Conservation (phyloP, 1,140 invertebrate genomes). For the Drosophila nigrodunni region DNA sequence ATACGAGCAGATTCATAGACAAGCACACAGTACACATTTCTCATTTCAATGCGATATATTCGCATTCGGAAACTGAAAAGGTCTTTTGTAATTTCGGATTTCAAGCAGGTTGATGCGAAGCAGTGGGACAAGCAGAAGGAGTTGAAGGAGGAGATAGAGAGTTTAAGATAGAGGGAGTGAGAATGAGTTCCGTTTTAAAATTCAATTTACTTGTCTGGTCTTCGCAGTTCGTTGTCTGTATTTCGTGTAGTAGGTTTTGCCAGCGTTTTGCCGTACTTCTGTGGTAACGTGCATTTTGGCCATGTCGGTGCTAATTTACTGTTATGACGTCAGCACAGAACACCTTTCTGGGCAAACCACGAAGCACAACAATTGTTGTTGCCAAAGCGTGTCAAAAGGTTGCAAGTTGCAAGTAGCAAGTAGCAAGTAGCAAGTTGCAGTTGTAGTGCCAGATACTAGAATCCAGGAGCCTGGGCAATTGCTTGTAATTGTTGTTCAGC, state of each 20-base stretch:
- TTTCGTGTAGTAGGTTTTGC: neutral
- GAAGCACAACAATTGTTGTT: slow-evolving; percentile 3
- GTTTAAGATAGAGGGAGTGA: too few relatives aligned
- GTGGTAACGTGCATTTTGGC: slow-evolving; percentile 18
- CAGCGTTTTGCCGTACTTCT: neutral
- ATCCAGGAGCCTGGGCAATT: slow-evolving; percentile 48
- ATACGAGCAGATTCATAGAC: neutral
- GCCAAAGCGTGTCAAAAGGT: slow-evolving; percentile 29
- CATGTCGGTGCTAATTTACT: slow-evolving; percentile 64
- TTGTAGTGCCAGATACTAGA: slow-evolving; percentile 28
- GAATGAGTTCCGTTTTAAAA: slow-evolving; percentile 44
- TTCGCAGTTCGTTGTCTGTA: neutral
- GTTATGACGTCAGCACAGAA: slow-evolving; percentile 66
- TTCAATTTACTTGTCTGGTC: slow-evolving; percentile 48
- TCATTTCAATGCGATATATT: slow-evolving; percentile 42
- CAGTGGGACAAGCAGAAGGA: neutral
- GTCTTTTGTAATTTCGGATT: slow-evolving; percentile 40
- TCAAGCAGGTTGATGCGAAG: neutral
- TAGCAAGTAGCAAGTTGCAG: slow-evolving; percentile 6
- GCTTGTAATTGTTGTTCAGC: slow-evolving; percentile 73
- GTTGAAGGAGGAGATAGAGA: neutral
- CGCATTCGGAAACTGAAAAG: slow-evolving; percentile 40
- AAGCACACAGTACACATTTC: slow-evolving; percentile 5
- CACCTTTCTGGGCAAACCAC: slow-evolving; percentile 21
- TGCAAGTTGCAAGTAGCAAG: slow-evolving; percentile 11